Evolutionary conservation across 2,888 invertebrate species (phyloP).

Genomic region (Tachina fera): DNA sequence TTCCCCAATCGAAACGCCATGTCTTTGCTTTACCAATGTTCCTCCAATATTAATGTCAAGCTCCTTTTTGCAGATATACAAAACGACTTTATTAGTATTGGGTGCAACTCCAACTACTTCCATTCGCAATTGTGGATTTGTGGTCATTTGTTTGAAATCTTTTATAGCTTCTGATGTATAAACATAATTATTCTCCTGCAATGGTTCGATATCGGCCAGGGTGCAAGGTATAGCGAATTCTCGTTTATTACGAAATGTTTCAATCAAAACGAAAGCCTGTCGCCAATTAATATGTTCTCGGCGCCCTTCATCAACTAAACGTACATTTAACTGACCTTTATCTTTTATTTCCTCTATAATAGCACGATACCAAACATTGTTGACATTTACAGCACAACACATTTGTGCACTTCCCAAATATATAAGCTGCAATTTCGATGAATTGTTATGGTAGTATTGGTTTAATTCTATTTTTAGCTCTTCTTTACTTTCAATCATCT

Average conservation of each 20-base stretch:
- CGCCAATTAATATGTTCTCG: conserved; percentile 84
- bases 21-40: conserved; percentile 83
- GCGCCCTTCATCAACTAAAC: conserved; percentile 85
- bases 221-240: conserved; percentile 79
- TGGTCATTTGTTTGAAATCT: conserved; percentile 80
- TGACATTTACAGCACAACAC: conserved; percentile 76
- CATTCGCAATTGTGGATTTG: conserved; percentile 81
- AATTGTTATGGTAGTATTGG: conserved; percentile 41
- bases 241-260: conserved; percentile 69
- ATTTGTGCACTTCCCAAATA: conserved; percentile 76
- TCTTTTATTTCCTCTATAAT: conserved; percentile 76
- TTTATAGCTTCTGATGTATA: conserved; percentile 81
- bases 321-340: conserved; percentile 76
- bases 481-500: conserved; percentile 67
- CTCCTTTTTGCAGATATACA: conserved; percentile 81
- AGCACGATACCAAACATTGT: conserved; percentile 78
- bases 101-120: conserved; percentile 77
- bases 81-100: conserved; percentile 79
- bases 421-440: conserved; percentile 76
- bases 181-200: conserved; percentile 76
- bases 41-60: conserved; percentile 84
- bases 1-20: conserved; percentile 84
- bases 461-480: conserved; percentile 73
- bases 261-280: conserved; percentile 84
- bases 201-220: conserved; percentile 83